phyloP scores from a whole-genome alignment of 1,140 invertebrate species.

The Macrocentrus cingulum region DNA sequence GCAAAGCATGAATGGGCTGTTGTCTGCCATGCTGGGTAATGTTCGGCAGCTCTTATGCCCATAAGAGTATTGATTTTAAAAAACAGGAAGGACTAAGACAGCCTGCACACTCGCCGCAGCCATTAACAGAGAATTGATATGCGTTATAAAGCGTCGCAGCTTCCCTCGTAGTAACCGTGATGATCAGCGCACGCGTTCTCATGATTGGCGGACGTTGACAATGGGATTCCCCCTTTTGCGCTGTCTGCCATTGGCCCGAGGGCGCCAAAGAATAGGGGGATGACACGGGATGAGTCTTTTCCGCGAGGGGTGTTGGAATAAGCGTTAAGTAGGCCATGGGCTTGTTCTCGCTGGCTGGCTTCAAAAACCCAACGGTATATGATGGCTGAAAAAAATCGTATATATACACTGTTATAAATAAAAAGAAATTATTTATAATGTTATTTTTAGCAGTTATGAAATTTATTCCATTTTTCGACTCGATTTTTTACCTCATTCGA shows the following conservation, averaged over 20 bases:
- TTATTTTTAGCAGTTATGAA: no score
- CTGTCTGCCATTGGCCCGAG: conserved; percentile 9
- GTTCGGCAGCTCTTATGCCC: conserved; percentile 25
- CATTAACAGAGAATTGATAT: conserved; percentile 19
- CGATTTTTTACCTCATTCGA: no score
- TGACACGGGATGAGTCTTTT: conserved; percentile 46
- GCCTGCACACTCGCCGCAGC: conserved; percentile 29
- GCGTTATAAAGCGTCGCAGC: conserved; percentile 14
- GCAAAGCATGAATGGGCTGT: no score
- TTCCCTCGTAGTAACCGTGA: conserved; percentile 5
- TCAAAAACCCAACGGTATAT: no score
- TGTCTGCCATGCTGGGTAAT: conserved; percentile 17
- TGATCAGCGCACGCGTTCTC: conserved; percentile 16
- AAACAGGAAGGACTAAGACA: no score
- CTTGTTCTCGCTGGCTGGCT: conserved; percentile 14
- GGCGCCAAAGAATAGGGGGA: conserved; percentile 42
- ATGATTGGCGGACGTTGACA: conserved; percentile 12
- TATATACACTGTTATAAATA: no score
- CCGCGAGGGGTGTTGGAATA: conserved; percentile 44
- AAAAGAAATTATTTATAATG: no score
- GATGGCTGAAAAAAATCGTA: no score
- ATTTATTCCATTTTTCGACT: no score
- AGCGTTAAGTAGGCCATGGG: conserved; percentile 52
- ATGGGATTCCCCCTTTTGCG: conserved; percentile 16
- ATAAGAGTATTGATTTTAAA: background rate